Evolutionary conservation across 2,113 vertebrate species (phyloP), one percentile per base, ranked within the genome.

Genomic region (Pseudorasbora parva): DNA sequence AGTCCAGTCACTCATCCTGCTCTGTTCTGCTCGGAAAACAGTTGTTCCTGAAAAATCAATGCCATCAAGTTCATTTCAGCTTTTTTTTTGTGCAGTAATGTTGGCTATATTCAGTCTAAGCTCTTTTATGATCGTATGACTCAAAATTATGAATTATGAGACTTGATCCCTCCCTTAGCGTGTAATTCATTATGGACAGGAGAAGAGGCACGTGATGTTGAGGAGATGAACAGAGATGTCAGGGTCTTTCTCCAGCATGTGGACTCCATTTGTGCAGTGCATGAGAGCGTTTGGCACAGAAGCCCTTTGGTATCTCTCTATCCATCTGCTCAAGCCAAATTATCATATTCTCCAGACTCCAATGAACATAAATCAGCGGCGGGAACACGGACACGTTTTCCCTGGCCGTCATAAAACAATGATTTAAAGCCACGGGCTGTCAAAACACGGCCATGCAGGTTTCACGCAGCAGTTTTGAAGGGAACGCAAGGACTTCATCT

Each of bases 241-340:
- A 4, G 89, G 83, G 82, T 89, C 84, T 84, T 54, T 88, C 82
- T 43, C 64, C 78, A 89, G 92, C 96, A 96, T 96, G 94, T 96
- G 96, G 95, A 94, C 94, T 86, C 93, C 95, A 95, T 96, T 95
- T 95, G 94, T 90, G 89, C 49, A 33, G 90, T 75, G 56, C 62
- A 91, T 92, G 93, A 93, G 92, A 94, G 90, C 73, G 84, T 83
- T 87, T 90, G 89, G 93, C 92, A 93, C 94, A 91, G 71, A 88
- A 87, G 92, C 89, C 90, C 93, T 82, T 89, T 90, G 91, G 93
- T 93, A 95, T 96, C 95, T 91, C 88, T 92, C 94, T 85, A 92
- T 95, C 95, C 95, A 94, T 96, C 95, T 96, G 95, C 95, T 97
- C 93, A 93, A 94, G 94, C 95, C 94, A 93, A 94, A 93, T 92